Percentiles rank a stretch among this genome's conserved stretches.
phyloP scores from a whole-genome alignment of 2,797 vertebrate species.

The Arctocebus calabarensis region DNA sequence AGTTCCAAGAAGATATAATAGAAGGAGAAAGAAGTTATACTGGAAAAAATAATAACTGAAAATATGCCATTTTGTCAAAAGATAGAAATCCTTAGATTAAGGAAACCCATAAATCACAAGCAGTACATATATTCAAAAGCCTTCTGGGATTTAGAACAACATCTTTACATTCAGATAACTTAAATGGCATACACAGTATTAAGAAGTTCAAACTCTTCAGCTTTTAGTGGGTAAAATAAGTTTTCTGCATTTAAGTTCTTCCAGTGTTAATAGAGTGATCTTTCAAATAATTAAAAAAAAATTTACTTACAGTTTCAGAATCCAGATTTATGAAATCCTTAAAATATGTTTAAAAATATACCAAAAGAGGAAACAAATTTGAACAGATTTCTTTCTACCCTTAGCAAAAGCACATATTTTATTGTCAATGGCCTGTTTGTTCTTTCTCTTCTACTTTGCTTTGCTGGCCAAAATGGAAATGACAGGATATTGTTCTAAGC shows the following conservation, averaged over 20 bases:
- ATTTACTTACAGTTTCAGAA: neutral
- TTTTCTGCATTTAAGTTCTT: neutral
- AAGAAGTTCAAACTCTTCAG: neutral
- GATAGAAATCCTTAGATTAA: neutral
- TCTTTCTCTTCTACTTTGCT: neutral
- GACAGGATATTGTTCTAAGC: constrained; percentile 33
- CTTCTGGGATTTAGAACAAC: neutral
- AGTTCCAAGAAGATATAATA: neutral
- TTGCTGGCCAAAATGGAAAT: constrained; percentile 22
- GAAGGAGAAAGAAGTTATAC: neutral
- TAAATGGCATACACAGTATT: neutral
- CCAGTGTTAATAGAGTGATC: neutral
- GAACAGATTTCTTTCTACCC: neutral
- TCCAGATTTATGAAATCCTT: neutral
- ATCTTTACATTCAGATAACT: neutral
- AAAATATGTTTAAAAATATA: neutral
- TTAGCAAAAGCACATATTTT: neutral
- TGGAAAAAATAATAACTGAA: neutral
- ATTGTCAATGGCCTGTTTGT: neutral
- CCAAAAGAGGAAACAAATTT: neutral
- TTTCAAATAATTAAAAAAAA: neutral
- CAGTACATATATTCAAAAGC: neutral
- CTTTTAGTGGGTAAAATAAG: neutral
- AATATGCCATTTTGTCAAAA: neutral
- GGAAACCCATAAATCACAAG: neutral